Conservation (phyloP, 1,140 invertebrate genomes). For the Euwallacea similis region DNA sequence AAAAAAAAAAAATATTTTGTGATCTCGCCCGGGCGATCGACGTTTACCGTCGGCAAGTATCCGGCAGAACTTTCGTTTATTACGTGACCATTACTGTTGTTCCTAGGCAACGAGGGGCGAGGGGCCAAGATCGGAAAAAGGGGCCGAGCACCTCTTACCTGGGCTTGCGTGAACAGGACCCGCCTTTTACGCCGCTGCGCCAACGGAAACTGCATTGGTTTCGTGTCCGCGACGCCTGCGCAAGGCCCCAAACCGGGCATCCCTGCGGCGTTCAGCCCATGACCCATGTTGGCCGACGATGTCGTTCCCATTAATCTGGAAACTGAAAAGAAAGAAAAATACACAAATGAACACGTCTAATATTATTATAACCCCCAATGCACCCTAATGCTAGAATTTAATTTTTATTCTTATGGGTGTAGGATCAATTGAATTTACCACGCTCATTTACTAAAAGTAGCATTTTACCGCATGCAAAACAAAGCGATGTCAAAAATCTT, state of each 20-base stretch:
- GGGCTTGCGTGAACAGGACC: constrained; percentile 97
- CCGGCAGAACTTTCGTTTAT: constrained; percentile 31
- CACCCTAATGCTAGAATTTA: no score
- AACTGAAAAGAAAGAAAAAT: constrained; percentile 69
- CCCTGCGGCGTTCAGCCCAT: constrained; percentile 83
- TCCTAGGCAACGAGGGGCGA: constrained; percentile 23
- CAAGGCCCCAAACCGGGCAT: constrained; percentile 76
- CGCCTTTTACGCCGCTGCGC: constrained; percentile 90
- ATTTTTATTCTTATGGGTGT: no score
- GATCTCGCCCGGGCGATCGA: constrained; percentile 13
- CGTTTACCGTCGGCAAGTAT: constrained; percentile 31
- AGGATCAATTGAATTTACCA: no score
- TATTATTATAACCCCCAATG: no score
- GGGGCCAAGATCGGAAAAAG: constrained; percentile 30
- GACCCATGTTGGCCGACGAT: constrained; percentile 75
- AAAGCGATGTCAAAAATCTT: no score
- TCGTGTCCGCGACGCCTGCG: constrained; percentile 72
- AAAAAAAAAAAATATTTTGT: constrained; percentile 3
- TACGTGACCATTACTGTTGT: constrained; percentile 26
- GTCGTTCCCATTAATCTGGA: constrained; percentile 84
- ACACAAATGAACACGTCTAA: no score
- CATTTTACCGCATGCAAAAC: no score
- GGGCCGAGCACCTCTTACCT: constrained; percentile 59
- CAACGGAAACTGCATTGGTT: constrained; percentile 89
- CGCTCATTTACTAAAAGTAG: no score